A percentile compares a stretch with the other conserved stretches of the same genome.
Evolutionary conservation across 1,140 invertebrate genomes (phyloP).

Genomic region (Schlechtendalia chinensis): DNA sequence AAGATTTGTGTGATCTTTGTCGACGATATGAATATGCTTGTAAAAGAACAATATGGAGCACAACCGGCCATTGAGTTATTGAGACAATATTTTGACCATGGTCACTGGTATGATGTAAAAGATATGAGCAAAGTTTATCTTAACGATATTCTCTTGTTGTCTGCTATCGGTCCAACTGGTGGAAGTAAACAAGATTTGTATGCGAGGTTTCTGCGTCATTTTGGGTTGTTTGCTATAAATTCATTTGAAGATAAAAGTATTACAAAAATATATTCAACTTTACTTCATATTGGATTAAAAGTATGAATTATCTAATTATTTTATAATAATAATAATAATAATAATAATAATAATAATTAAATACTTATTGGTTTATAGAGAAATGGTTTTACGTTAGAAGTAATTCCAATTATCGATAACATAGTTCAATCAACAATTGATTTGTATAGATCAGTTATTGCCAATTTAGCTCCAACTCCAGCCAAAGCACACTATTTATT

Average conservation of each 20-base stretch:
- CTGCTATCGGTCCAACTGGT: conserved; percentile 84
- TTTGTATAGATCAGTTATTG: conserved; percentile 72
- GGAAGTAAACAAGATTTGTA: conserved; percentile 84
- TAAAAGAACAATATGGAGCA: conserved; percentile 79
- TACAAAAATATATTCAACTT: conserved; percentile 76
- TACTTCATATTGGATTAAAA: conserved; percentile 68
- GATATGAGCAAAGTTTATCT: conserved; percentile 74
- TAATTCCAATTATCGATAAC: conserved; percentile 66
- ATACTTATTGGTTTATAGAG: conserved; percentile 55
- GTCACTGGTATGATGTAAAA: conserved; percentile 82
- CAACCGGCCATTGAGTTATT: conserved; percentile 89
- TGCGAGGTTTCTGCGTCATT: conserved; percentile 80
- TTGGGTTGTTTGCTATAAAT: conserved; percentile 81
- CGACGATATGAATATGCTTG: conserved; percentile 87
- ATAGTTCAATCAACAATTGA: conserved; percentile 77
- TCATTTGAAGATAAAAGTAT: conserved; percentile 82
- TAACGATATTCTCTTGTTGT: conserved; percentile 75
- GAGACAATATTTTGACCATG: conserved; percentile 90
- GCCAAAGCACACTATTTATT: conserved; percentile 92
- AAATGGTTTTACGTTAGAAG: conserved; percentile 77
- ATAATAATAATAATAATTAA: neutral
- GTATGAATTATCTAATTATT: conserved; percentile 36
- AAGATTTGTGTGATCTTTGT: conserved; percentile 64
- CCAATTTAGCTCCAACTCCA: conserved; percentile 76
- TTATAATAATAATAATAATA: neutral